Conservation (phyloP, 2,113 vertebrate genomes). For the Carlito syrichta region DNA sequence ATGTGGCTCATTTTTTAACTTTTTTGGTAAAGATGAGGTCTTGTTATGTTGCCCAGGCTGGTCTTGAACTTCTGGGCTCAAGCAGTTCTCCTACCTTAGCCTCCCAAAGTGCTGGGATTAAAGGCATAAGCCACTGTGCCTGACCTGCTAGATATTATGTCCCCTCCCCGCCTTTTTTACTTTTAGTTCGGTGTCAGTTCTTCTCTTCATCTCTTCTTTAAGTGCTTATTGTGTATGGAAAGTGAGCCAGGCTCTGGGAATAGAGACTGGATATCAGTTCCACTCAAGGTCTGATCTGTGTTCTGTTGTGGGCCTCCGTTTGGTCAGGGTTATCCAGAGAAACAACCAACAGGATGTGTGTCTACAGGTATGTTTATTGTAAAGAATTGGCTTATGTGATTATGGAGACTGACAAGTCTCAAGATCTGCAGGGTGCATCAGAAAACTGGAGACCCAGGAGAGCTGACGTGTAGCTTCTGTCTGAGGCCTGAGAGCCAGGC, state of each 20-base stretch:
- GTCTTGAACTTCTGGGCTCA: too few relatives aligned
- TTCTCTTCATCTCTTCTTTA: not conserved
- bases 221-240: not conserved
- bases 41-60: too few relatives aligned
- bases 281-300: not conserved
- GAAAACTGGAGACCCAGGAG: not conserved
- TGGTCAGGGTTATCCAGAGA: not conserved
- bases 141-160: too few relatives aligned
- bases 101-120: too few relatives aligned
- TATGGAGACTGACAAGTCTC: not conserved
- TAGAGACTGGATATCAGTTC: not conserved
- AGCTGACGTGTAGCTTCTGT: accelerated
- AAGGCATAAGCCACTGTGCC: too few relatives aligned
- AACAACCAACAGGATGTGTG: not conserved
- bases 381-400: not conserved
- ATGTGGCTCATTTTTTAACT: too few relatives aligned
- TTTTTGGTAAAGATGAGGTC: too few relatives aligned
- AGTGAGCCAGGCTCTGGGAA: too few relatives aligned
- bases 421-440: not conserved
- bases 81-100: too few relatives aligned
- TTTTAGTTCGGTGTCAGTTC: not conserved
- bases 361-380: not conserved
- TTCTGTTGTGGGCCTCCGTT: not conserved
- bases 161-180: too few relatives aligned
- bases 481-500: not conserved